Evolutionary conservation across 92 coral and sea anemone species (phyloP).

Genomic region (Zoanthus sociatus): DNA sequence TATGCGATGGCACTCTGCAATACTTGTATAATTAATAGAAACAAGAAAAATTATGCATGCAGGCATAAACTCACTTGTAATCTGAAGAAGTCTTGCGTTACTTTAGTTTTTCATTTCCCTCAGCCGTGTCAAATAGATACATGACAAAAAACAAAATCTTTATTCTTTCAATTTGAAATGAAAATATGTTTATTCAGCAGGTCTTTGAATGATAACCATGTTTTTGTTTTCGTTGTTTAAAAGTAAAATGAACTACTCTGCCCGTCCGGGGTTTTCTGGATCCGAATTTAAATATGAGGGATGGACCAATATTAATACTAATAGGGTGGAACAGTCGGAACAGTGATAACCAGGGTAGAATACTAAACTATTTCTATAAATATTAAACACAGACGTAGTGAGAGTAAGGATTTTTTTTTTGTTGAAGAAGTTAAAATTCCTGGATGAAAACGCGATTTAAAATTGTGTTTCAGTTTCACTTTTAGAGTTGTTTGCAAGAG

Average conservation of each 20-base stretch:
- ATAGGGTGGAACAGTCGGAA: constrained; percentile 57
- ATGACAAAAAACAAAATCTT: background rate
- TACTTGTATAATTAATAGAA: background rate
- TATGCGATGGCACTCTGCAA: background rate
- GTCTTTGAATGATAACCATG: background rate
- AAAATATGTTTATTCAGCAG: background rate
- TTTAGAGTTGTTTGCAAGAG: background rate
- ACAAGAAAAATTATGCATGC: constrained; percentile 39
- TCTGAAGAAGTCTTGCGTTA: background rate
- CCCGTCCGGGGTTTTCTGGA: background rate
- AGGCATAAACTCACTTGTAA: background rate
- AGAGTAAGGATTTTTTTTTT: background rate
- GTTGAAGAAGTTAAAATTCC: background rate
- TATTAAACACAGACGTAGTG: background rate
- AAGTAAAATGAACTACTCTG: background rate
- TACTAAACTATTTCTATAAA: background rate
- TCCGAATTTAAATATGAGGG: constrained; percentile 45
- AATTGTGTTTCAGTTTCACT: background rate
- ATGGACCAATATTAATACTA: constrained; percentile 31
- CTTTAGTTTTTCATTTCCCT: background rate
- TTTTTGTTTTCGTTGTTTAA: too few relatives aligned
- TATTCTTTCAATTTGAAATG: background rate
- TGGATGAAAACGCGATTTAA: too few relatives aligned
- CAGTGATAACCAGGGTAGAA: constrained; percentile 22
- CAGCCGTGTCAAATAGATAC: background rate